Conservation (phyloP, 2,797 vertebrate genomes). For the Sebastes glaucus region DNA sequence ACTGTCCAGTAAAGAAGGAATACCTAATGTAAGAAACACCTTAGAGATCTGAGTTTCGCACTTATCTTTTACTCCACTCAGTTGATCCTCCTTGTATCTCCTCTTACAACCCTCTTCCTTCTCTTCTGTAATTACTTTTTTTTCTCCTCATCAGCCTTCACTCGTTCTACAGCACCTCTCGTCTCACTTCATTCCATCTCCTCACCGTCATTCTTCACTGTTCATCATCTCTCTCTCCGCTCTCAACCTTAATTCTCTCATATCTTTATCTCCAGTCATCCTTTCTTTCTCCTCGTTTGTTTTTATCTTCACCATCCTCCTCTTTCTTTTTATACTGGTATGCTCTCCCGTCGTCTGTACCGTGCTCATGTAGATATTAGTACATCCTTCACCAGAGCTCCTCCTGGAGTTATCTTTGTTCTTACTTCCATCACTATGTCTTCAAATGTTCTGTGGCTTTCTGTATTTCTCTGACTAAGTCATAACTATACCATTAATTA, state of each 20-base stretch:
- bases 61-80: background rate
- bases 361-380: background rate
- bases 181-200: background rate
- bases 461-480: background rate
- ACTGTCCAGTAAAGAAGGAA: background rate
- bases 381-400: background rate
- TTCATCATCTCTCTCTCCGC: background rate
- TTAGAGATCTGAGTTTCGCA: background rate
- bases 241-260: background rate
- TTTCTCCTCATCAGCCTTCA: background rate
- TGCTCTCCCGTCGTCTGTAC: background rate
- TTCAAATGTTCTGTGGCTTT: background rate
- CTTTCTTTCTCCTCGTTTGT: background rate
- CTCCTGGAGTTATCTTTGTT: background rate
- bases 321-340: background rate
- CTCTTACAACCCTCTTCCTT: background rate
- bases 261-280: background rate
- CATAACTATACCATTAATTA: background rate
- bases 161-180: background rate
- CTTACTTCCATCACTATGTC: background rate
- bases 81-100: background rate
- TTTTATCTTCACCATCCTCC: background rate
- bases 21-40: background rate
- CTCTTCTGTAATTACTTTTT: slow-evolving; percentile 10
- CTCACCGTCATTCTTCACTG: background rate